A percentile compares a stretch with the other conserved stretches of the same genome.
phyloP scores from a whole-genome alignment of 1,140 invertebrate species.

The Solenopsis fugax region DNA sequence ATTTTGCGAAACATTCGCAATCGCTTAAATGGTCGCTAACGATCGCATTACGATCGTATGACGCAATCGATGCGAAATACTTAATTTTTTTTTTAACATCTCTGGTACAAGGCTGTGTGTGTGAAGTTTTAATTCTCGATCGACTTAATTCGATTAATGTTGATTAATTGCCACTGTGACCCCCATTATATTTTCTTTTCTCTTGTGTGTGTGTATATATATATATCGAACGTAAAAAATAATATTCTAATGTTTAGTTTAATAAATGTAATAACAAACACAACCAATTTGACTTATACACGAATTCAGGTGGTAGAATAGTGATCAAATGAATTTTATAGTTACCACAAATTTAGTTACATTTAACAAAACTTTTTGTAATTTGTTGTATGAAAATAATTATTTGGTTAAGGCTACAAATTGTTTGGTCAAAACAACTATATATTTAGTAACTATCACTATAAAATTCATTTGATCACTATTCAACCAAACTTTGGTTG shows the following conservation, averaged over 20 bases:
- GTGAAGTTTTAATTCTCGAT: background rate
- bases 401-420: too few species aligned
- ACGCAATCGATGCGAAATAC: conserved; percentile 6
- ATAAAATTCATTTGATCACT: too few species aligned
- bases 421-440: too few species aligned
- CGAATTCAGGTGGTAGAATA: too few species aligned
- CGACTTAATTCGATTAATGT: background rate
- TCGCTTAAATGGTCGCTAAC: conserved; percentile 8
- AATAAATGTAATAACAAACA: background rate
- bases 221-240: background rate
- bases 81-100: background rate
- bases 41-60: background rate
- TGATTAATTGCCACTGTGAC: background rate
- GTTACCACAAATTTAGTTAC: too few species aligned
- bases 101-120: background rate
- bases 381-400: too few species aligned
- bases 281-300: background rate
- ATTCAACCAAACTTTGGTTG: too few species aligned
- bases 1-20: conserved; percentile 42
- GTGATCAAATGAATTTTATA: too few species aligned
- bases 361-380: too few species aligned
- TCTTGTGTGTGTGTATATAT: too few species aligned
- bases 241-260: background rate
- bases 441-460: too few species aligned
- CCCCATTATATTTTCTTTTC: background rate